Evolutionary conservation across 1,140 invertebrate species (phyloP).

Genomic region (Venustaconcha ellipsiformis): DNA sequence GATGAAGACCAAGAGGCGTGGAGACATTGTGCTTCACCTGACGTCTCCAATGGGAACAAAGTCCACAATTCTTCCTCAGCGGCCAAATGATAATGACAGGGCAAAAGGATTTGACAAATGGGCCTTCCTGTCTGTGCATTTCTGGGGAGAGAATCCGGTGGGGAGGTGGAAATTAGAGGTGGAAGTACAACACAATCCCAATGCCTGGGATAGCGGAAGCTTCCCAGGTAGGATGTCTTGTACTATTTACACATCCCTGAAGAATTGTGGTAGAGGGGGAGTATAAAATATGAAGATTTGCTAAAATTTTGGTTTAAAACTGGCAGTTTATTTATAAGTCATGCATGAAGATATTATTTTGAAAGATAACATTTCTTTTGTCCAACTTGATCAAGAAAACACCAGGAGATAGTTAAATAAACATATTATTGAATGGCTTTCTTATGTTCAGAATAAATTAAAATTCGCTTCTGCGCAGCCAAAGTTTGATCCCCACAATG

Average conservation of each 20-base stretch:
- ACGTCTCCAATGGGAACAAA: slow-evolving; percentile 96
- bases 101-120: slow-evolving; percentile 98
- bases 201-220: slow-evolving; percentile 10
- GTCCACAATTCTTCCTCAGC: slow-evolving; percentile 75
- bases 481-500: background rate
- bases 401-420: background rate
- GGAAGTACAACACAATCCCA: slow-evolving; percentile 18
- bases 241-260: background rate
- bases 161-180: slow-evolving; percentile 53
- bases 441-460: background rate
- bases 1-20: slow-evolving; percentile 88
- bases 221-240: background rate
- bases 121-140: slow-evolving; percentile 99
- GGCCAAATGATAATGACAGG: slow-evolving; percentile 85
- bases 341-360: too few species aligned
- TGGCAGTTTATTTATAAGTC: background rate
- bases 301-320: background rate
- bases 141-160: slow-evolving; percentile 87
- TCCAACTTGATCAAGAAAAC: background rate
- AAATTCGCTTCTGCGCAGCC: background rate
- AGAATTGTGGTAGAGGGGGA: background rate
- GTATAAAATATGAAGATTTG: background rate
- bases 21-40: slow-evolving; percentile 94
- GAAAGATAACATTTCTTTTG: background rate
- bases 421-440: background rate